Percentiles rank a stretch among this genome's conserved stretches.
Evolutionary conservation across 2,888 invertebrate species (phyloP).

Genomic region (Dicranocentrus wangi): DNA sequence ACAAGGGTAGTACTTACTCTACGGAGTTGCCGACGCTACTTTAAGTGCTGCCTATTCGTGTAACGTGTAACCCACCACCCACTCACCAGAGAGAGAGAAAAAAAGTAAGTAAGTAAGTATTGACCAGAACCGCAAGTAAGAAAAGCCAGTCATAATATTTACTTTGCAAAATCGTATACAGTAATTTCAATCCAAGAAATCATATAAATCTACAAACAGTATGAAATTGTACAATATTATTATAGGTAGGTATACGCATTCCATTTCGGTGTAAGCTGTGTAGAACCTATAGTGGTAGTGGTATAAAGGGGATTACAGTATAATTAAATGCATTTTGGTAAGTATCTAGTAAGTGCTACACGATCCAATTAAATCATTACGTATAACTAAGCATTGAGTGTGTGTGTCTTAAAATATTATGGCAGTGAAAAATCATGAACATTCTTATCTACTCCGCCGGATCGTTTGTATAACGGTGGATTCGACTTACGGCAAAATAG

Average conservation of each 20-base stretch:
- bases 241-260: background rate
- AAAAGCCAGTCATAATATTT: constrained; percentile 29
- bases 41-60: no score
- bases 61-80: constrained; percentile 3
- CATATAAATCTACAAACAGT: background rate
- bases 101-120: background rate
- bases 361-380: background rate
- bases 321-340: background rate
- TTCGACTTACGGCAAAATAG: no score
- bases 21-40: no score
- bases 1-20: no score
- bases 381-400: background rate
- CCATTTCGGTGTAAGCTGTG: background rate
- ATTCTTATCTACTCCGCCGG: background rate
- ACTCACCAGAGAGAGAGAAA: constrained; percentile 10
- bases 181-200: constrained; percentile 10
- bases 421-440: constrained; percentile 60
- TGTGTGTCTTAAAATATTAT: constrained; percentile 24
- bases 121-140: background rate
- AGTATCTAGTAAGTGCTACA: constrained; percentile 1
- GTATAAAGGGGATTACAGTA: background rate
- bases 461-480: no score
- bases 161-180: constrained; percentile 60
- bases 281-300: background rate
- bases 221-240: constrained; percentile 5